Percentiles rank a stretch among this genome's conserved stretches.
phyloP scores from a whole-genome alignment of 2,113 vertebrate genomes.

The Tychaedon coryphoeus region DNA sequence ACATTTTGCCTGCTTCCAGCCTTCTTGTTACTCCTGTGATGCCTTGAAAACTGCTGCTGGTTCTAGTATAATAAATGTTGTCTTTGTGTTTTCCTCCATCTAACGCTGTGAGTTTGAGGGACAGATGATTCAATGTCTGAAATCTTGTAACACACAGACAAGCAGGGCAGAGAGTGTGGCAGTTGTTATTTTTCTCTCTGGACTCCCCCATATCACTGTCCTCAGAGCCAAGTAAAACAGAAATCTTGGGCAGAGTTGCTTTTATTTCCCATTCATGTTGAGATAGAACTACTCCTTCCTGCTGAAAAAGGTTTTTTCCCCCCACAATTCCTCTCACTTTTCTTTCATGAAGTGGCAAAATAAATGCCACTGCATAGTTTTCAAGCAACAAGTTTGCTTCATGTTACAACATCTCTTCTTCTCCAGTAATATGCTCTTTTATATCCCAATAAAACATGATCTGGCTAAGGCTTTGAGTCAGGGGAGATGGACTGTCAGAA shows the following conservation, averaged over 20 bases:
- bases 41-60: neutral
- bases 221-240: neutral
- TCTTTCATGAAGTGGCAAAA: neutral
- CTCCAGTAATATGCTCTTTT: neutral
- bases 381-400: neutral
- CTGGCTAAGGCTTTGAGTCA: neutral
- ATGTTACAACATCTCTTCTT: neutral
- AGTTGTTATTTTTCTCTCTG: neutral
- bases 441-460: neutral
- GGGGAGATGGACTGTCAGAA: neutral
- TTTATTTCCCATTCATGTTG: neutral
- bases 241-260: neutral
- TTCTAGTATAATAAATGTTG: neutral
- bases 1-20: neutral
- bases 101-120: neutral
- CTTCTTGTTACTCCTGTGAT: neutral
- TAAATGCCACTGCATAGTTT: neutral
- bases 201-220: neutral
- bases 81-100: neutral
- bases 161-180: neutral
- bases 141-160: neutral
- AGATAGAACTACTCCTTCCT: neutral
- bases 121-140: neutral
- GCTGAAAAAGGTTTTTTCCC: neutral
- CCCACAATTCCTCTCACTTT: neutral